Evolutionary conservation across 2,113 vertebrate species (phyloP).

Genomic region (Cyanoramphus novaezelandiae): DNA sequence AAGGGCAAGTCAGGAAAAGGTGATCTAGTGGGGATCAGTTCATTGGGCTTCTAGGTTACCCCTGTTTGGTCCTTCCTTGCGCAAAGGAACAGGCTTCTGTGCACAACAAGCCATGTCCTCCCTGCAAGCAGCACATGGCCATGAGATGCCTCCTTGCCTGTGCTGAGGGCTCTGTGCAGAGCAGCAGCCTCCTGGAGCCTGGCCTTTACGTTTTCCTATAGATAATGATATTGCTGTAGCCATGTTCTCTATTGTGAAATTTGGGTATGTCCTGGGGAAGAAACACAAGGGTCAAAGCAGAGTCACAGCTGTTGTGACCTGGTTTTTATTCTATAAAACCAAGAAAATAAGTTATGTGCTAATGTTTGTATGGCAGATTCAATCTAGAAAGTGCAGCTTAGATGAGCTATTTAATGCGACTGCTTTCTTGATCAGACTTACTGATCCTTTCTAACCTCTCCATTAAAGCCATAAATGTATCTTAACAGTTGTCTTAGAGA

Average conservation of each 20-base stretch:
- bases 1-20: background rate
- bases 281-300: background rate
- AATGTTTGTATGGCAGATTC: background rate
- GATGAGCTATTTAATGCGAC: background rate
- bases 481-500: background rate
- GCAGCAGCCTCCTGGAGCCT: background rate
- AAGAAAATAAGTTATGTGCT: background rate
- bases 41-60: background rate
- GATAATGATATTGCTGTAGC: background rate
- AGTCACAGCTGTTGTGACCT: background rate
- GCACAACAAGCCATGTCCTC: background rate
- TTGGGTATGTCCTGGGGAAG: background rate
- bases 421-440: background rate
- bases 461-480: background rate
- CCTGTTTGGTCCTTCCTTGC: background rate
- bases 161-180: background rate
- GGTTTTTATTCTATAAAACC: background rate
- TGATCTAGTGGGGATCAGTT: background rate
- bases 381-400: background rate
- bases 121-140: background rate
- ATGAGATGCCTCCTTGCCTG: background rate
- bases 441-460: background rate
- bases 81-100: fast-evolving
- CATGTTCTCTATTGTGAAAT: background rate
- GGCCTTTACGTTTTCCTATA: background rate